Evolutionary conservation across 2,113 vertebrate genomes (phyloP).

Genomic region (Baryphthengus martii): DNA sequence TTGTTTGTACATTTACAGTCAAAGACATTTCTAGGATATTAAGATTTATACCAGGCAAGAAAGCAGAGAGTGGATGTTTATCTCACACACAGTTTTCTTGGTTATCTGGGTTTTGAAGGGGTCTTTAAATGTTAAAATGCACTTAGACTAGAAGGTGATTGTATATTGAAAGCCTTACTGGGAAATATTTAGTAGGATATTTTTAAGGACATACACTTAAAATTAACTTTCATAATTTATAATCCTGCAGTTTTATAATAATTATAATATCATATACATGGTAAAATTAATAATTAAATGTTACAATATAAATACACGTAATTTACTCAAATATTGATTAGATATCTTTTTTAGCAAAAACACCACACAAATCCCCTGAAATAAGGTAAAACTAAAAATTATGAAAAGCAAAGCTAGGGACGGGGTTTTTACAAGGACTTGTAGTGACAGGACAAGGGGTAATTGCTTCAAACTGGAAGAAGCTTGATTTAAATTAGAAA

Average conservation of each 20-base stretch:
- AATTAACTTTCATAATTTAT: not conserved
- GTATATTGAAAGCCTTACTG: not conserved
- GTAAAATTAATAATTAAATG: not conserved
- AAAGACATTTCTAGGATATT: constrained; percentile 17
- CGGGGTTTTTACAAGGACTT: no score
- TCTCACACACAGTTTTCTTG: not conserved
- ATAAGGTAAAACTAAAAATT: not conserved
- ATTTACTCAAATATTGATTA: not conserved
- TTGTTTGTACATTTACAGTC: constrained; percentile 1
- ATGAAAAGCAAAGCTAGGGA: not conserved
- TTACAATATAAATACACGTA: not conserved
- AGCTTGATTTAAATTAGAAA: no score
- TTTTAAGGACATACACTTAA: not conserved
- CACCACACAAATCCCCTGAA: accelerated
- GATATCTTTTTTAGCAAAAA: not conserved
- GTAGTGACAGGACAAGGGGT: no score
- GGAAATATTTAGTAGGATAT: not conserved
- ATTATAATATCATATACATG: not conserved
- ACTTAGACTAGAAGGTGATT: not conserved
- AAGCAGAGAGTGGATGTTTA: not conserved
- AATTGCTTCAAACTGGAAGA: no score
- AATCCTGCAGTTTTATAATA: not conserved
- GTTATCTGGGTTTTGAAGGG: constrained; percentile 10
- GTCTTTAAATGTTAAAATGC: constrained; percentile 26
- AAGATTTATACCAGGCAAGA: constrained; percentile 33